phyloP scores from a whole-genome alignment of 2,797 vertebrate species.

The Typhlichthys eigenmanni region DNA sequence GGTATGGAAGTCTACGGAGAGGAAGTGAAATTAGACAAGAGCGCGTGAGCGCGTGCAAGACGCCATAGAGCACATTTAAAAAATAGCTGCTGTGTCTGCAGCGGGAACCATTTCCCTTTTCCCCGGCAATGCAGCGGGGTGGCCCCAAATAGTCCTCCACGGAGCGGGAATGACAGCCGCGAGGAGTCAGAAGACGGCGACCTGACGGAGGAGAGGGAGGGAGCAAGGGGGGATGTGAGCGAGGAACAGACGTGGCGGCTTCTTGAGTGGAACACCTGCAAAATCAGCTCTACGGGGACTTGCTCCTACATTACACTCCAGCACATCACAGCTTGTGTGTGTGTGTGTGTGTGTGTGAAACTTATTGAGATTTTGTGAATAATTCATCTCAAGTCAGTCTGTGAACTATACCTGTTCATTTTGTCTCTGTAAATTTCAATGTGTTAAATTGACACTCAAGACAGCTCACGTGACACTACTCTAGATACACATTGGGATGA shows the following conservation, averaged over 20 bases:
- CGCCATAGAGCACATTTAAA: slow-evolving; percentile 68
- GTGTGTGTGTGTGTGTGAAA: slow-evolving; percentile 29
- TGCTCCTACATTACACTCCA: slow-evolving; percentile 82
- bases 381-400: slow-evolving; percentile 85
- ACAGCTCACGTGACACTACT: slow-evolving; percentile 38
- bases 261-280: slow-evolving; percentile 89
- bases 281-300: slow-evolving; percentile 97
- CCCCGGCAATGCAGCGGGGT: slow-evolving; percentile 60
- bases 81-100: slow-evolving; percentile 71
- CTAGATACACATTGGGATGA: slow-evolving; percentile 65
- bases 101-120: slow-evolving; percentile 70
- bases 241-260: slow-evolving; percentile 83
- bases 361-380: slow-evolving; percentile 92
- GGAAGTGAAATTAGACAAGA: slow-evolving; percentile 16
- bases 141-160: slow-evolving; percentile 61
- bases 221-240: slow-evolving; percentile 57
- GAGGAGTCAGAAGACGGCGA: slow-evolving; percentile 86
- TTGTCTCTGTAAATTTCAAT: neutral
- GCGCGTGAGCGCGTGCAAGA: slow-evolving; percentile 1
- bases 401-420: slow-evolving; percentile 82
- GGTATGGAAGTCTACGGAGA: slow-evolving; percentile 36
- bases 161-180: slow-evolving; percentile 78
- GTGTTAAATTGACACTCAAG: too few species aligned
- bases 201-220: slow-evolving; percentile 83
- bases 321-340: slow-evolving; percentile 80